Percentiles rank a stretch among this genome's conserved stretches.
Evolutionary conservation across 2,888 invertebrate species (phyloP).

Genomic region (Nymphalis polychloros): DNA sequence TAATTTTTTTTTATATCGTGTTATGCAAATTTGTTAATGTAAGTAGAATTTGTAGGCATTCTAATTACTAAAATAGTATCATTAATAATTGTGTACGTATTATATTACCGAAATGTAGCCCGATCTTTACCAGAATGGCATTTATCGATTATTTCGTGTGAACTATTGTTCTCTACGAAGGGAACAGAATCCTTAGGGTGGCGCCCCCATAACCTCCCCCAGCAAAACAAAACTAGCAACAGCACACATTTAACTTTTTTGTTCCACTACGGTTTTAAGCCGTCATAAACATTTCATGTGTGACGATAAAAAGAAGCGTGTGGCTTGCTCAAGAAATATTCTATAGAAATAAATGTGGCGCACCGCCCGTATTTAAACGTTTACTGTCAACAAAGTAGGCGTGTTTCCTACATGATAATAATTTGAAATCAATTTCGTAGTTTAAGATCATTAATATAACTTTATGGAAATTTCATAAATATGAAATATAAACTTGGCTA

Average conservation of each 20-base stretch:
- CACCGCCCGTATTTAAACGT: slow-evolving; percentile 4
- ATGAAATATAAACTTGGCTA: too few relatives aligned
- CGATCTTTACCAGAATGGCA: slow-evolving; percentile 23
- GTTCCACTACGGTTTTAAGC: slow-evolving; percentile 40
- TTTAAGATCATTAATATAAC: background rate
- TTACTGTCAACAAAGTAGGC: slow-evolving; percentile 9
- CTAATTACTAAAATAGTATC: background rate
- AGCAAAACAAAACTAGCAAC: slow-evolving; percentile 31
- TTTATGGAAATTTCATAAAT: background rate
- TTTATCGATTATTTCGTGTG: slow-evolving; percentile 74
- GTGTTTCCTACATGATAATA: slow-evolving; percentile 16
- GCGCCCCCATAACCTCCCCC: slow-evolving; percentile 43
- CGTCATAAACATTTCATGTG: slow-evolving; percentile 43
- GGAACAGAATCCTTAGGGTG: slow-evolving; percentile 72
- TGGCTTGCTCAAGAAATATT: slow-evolving; percentile 32
- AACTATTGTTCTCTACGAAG: slow-evolving; percentile 73
- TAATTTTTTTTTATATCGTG: too few relatives aligned
- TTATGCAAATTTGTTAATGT: too few relatives aligned
- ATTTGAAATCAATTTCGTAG: slow-evolving; percentile 6
- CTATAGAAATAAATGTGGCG: slow-evolving; percentile 18
- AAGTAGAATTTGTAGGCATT: background rate
- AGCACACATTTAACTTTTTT: slow-evolving; percentile 39
- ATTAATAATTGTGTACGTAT: slow-evolving; percentile 5
- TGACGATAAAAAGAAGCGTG: slow-evolving; percentile 32
- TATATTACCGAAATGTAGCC: slow-evolving; percentile 18